Evolutionary conservation across 2,113 vertebrate genomes (phyloP).

Genomic region (Chelonoidis abingdonii): DNA sequence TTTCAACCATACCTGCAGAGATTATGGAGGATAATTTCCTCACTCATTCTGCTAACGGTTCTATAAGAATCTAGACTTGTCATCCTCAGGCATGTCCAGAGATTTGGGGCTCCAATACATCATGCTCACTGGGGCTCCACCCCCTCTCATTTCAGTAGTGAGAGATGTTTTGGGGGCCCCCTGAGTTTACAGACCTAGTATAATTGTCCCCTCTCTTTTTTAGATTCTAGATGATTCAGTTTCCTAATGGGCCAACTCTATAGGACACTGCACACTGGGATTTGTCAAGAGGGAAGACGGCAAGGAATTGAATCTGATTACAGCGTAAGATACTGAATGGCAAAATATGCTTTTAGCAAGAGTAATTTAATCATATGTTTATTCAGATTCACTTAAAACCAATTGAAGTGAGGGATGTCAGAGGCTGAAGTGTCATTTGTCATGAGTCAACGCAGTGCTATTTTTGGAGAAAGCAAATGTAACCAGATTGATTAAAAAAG

Average conservation of each 20-base stretch:
- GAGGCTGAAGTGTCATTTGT: constrained; percentile 58
- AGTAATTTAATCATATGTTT: constrained; percentile 53
- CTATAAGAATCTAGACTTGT: constrained; percentile 18
- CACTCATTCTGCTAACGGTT: neutral
- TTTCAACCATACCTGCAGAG: constrained; percentile 7
- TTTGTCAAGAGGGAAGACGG: constrained; percentile 6
- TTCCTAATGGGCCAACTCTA: neutral
- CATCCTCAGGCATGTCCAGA: neutral
- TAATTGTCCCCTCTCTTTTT: neutral
- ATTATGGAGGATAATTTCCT: constrained; percentile 7
- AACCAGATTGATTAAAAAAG: constrained; percentile 62
- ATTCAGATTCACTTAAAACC: constrained; percentile 64
- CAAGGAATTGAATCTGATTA: constrained; percentile 23
- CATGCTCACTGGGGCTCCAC: neutral
- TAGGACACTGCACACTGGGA: neutral
- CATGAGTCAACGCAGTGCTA: constrained; percentile 35
- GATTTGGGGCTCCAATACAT: neutral
- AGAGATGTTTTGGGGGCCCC: neutral
- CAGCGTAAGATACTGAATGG: neutral
- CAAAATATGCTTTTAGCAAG: constrained; percentile 24
- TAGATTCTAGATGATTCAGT: neutral
- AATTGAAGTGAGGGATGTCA: constrained; percentile 63
- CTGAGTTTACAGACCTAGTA: neutral
- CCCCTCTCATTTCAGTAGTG: neutral
- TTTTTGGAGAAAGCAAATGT: constrained; percentile 55